These are phyloP conservation scores for Drosophila pandora DNA, from an alignment of 1,140 invertebrate species.

Conservation along the genomic window DNA sequence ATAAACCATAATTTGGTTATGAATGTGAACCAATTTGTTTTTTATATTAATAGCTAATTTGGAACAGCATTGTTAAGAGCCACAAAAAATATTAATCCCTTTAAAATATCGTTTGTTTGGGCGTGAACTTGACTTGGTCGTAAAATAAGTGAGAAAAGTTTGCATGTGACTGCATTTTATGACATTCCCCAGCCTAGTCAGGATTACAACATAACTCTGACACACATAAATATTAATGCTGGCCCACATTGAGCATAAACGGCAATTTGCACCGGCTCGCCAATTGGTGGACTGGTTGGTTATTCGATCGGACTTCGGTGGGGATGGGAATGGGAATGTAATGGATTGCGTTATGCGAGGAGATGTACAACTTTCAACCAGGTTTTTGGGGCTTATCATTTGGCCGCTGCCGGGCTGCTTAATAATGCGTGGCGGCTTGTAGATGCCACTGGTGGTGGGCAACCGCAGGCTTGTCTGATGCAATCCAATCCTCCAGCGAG, in stretches of 20 bases:
- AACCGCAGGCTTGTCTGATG: conserved; percentile 33
- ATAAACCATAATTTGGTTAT: conserved; percentile 33
- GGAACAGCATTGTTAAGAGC: conserved; percentile 8
- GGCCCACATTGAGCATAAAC: conserved; percentile 66
- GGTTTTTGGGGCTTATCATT: conserved; percentile 55
- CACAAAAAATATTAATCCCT: not conserved
- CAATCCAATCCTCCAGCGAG: conserved; percentile 48
- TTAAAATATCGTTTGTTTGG: conserved; percentile 18
- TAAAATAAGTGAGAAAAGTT: conserved; percentile 41
- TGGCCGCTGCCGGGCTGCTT: conserved; percentile 55
- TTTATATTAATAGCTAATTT: conserved; percentile 19
- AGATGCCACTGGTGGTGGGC: conserved; percentile 29
- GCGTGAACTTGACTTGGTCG: conserved; percentile 35
- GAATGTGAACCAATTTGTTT: conserved; percentile 40
- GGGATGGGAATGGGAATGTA: conserved; percentile 15
- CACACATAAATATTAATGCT: conserved; percentile 69
- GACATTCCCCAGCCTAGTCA: conserved; percentile 13
- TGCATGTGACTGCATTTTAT: conserved; percentile 60
- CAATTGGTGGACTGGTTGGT: conserved; percentile 44
- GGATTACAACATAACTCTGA: conserved; percentile 55
- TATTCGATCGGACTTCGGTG: conserved; percentile 11
- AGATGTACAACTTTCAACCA: conserved; percentile 59
- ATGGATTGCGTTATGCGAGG: conserved; percentile 54
- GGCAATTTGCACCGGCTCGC: conserved; percentile 58
- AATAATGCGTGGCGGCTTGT: conserved; percentile 69